phyloP scores from a whole-genome alignment of 1,140 invertebrate genomes.

The Zaprionus kolodkinae region DNA sequence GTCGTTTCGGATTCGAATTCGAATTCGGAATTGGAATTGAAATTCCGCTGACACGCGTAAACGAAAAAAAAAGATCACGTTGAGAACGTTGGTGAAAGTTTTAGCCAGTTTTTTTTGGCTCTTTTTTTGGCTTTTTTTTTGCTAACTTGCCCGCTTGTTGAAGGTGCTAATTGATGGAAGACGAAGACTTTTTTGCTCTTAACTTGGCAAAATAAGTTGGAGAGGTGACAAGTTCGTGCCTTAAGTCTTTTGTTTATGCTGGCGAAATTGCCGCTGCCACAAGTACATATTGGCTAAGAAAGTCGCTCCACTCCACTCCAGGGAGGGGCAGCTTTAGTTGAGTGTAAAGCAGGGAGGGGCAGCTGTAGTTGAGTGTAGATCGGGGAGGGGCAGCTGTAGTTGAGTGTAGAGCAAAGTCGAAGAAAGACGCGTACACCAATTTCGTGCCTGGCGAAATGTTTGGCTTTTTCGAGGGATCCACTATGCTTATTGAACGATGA shows the following conservation, averaged over 20 bases:
- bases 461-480: background rate
- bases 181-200: background rate
- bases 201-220: constrained; percentile 12
- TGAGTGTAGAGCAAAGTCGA: background rate
- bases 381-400: background rate
- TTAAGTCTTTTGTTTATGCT: constrained; percentile 66
- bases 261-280: background rate
- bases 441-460: background rate
- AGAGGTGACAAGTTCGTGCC: constrained; percentile 62
- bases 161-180: constrained; percentile 44
- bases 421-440: background rate
- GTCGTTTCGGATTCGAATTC: constrained; percentile 3
- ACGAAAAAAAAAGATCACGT: constrained; percentile 14
- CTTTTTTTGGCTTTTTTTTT: background rate
- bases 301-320: background rate
- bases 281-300: background rate
- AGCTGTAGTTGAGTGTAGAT: background rate
- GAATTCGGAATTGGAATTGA: constrained; percentile 9
- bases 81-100: constrained; percentile 77
- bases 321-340: background rate
- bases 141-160: constrained; percentile 30
- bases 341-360: background rate
- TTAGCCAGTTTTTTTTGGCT: background rate
- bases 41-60: constrained; percentile 38
- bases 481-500: background rate